phyloP scores from a whole-genome alignment of 2,113 vertebrate genomes.

The Etheostoma cragini region DNA sequence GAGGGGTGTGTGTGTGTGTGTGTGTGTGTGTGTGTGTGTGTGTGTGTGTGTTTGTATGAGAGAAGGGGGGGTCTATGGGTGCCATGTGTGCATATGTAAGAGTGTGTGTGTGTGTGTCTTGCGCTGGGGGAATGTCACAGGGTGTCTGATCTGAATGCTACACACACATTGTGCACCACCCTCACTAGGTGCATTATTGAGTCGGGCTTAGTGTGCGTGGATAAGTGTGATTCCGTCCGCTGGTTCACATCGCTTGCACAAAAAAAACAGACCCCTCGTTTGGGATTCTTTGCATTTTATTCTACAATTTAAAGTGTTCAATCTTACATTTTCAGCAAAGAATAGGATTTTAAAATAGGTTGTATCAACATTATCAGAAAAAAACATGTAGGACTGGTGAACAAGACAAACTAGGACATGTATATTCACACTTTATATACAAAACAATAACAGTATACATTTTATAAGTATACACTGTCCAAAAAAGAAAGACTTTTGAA shows the following conservation, averaged over 20 bases:
- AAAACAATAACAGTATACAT: not conserved
- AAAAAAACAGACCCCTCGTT: not conserved
- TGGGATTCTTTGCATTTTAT: not conserved
- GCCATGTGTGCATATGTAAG: conserved; percentile 60
- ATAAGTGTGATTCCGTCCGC: conserved; percentile 23
- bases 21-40: conserved; percentile 24
- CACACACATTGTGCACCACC: conserved; percentile 58
- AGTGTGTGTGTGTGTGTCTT: conserved; percentile 41
- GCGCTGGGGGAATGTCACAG: conserved; percentile 67
- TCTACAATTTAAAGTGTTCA: not conserved
- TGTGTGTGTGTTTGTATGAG: conserved; percentile 9
- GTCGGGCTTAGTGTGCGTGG: conserved; percentile 37
- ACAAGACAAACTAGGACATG: not conserved
- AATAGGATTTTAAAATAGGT: not conserved
- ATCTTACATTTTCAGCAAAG: not conserved
- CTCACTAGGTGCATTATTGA: conserved; percentile 70
- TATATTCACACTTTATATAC: not conserved
- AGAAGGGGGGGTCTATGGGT: conserved; percentile 47
- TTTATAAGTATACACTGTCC: not conserved
- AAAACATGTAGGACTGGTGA: not conserved
- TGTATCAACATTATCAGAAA: not conserved
- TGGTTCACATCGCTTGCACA: not conserved
- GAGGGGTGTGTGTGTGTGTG: not conserved
- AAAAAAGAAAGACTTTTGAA: not conserved
- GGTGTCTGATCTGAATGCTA: conserved; percentile 76